A percentile compares a stretch with the other conserved stretches of the same genome.
These are phyloP conservation scores for Zhengitettix transpicula DNA, from an alignment of 2,888 invertebrate genomes.

Conservation along the genomic window DNA sequence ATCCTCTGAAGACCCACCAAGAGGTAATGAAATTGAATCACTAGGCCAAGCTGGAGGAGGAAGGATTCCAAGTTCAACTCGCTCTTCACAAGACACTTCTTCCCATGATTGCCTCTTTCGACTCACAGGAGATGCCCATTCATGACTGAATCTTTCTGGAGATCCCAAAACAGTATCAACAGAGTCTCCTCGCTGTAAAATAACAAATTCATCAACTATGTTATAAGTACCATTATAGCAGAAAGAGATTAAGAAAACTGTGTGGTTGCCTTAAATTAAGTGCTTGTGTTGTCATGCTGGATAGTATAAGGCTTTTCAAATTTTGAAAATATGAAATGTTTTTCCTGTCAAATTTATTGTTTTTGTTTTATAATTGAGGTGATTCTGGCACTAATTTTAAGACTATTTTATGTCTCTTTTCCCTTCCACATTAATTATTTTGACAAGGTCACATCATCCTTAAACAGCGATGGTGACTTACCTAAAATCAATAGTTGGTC, in stretches of 20 bases:
- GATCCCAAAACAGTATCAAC: conserved; percentile 48
- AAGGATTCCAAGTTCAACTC: neutral
- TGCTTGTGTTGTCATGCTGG: too few relatives aligned
- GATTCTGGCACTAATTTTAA: too few relatives aligned
- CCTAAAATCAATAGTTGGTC: too few relatives aligned
- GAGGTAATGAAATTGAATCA: conserved; percentile 14
- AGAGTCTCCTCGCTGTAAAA: conserved; percentile 44
- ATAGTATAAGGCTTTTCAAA: neutral
- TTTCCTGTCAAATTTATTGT: too few relatives aligned
- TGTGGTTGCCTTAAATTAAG: too few relatives aligned
- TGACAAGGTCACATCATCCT: too few relatives aligned
- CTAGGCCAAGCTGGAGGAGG: neutral
- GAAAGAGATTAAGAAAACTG: too few relatives aligned
- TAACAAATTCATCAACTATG: neutral
- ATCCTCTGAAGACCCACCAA: conserved; percentile 42
- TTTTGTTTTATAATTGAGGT: too few relatives aligned
- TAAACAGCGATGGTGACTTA: too few relatives aligned
- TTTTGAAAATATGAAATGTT: neutral
- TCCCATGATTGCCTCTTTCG: neutral
- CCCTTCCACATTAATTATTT: conserved; percentile 17
- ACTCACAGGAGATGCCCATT: conserved; percentile 20
- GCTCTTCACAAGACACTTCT: neutral
- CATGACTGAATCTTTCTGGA: conserved; percentile 20
- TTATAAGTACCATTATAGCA: too few relatives aligned
- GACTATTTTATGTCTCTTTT: too few relatives aligned